These are phyloP conservation scores for Porites rus DNA, from an alignment of 92 coral and sea anemone species.

Conservation along the genomic window DNA sequence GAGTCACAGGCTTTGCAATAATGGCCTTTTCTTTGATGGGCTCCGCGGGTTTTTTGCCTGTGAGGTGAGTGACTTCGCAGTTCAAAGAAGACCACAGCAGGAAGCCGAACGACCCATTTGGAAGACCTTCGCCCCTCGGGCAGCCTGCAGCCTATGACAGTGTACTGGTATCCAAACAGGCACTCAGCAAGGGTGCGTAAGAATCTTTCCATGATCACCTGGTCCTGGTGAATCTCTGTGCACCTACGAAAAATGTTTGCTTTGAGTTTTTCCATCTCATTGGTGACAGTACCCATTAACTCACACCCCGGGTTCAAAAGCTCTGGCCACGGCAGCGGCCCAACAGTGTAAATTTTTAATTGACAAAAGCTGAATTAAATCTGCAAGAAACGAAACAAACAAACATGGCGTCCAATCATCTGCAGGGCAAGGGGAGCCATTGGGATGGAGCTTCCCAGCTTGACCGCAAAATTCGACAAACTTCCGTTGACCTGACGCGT, in stretches of 20 bases:
- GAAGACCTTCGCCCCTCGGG: neutral
- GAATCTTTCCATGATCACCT: slow-evolving; percentile 4
- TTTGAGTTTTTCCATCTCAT: neutral
- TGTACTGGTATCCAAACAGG: slow-evolving; percentile 31
- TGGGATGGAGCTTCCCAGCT: too few species aligned
- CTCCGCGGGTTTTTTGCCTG: too few species aligned
- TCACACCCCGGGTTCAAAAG: slow-evolving; percentile 17
- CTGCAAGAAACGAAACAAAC: too few species aligned
- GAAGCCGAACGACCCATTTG: slow-evolving; percentile 15
- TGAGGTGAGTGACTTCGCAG: neutral
- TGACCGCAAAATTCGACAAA: too few species aligned
- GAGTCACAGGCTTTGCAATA: neutral
- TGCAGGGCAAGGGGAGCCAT: too few species aligned
- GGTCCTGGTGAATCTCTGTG: neutral
- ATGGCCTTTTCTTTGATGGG: too few species aligned
- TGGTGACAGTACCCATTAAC: slow-evolving; percentile 26
- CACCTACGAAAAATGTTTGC: neutral
- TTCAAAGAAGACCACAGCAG: slow-evolving; percentile 26
- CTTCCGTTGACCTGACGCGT: too few species aligned
- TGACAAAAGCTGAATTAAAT: too few species aligned
- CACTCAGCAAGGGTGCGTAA: slow-evolving; percentile 9
- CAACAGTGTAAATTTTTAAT: slow-evolving; percentile 2
- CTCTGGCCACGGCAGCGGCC: slow-evolving; percentile 28
- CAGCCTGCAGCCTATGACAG: slow-evolving; percentile 4
- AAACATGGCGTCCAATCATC: too few species aligned